Evolutionary conservation across 1,140 invertebrate species (phyloP).

Genomic region (Telenomus remus): DNA sequence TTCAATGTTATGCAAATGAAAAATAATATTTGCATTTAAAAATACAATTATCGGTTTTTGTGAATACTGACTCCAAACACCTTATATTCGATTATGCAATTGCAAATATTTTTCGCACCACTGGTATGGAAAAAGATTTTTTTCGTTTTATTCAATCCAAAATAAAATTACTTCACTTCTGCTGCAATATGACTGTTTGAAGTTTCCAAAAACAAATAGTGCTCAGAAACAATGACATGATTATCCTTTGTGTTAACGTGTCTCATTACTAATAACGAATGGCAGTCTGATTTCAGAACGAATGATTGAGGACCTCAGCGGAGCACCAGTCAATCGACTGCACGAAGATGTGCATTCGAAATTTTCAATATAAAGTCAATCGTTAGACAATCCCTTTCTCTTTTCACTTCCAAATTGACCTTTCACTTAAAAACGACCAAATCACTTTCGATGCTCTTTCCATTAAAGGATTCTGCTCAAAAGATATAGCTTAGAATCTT

Average conservation of each 20-base stretch:
- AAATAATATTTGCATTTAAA: conserved; percentile 13
- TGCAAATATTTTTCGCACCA: no score
- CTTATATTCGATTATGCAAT: background rate
- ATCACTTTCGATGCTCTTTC: conserved; percentile 59
- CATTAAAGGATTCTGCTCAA: conserved; percentile 45
- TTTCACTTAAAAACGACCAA: conserved; percentile 60
- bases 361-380: conserved; percentile 34
- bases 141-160: no score
- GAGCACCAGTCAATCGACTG: background rate
- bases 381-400: conserved; percentile 54
- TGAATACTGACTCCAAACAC: background rate
- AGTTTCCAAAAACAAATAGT: no score
- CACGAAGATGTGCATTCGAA: conserved; percentile 37
- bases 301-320: no score
- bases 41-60: conserved; percentile 16
- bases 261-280: no score
- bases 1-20: conserved; percentile 24
- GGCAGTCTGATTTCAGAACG: no score
- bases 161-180: no score
- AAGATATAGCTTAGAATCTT: conserved; percentile 23
- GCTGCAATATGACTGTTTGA: no score
- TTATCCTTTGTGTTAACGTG: no score
- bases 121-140: no score
- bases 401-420: conserved; percentile 60
- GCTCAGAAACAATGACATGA: no score